A percentile compares a stretch with the other conserved stretches of the same genome.
Evolutionary conservation across 2,888 invertebrate species (phyloP).

Genomic region (Leptarthrus brevirostris): DNA sequence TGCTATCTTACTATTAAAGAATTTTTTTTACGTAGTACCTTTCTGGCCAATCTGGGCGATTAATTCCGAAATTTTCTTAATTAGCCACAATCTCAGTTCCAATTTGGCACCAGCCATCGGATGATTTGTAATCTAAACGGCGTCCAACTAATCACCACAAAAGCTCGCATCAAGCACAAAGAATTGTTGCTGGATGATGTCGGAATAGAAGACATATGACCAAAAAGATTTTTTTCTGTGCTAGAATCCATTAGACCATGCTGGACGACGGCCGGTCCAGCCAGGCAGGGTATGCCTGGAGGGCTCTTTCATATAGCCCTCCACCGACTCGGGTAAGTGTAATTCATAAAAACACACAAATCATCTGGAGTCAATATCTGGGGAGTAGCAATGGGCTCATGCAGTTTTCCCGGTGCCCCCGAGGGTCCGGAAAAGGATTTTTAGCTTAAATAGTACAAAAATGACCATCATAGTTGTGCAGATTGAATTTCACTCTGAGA

Average conservation of each 20-base stretch:
- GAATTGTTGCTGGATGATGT: constrained; percentile 41
- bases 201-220: constrained; percentile 47
- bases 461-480: constrained; percentile 35
- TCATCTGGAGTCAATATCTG: constrained; percentile 49
- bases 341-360: constrained; percentile 51
- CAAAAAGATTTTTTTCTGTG: constrained; percentile 44
- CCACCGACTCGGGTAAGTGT: constrained; percentile 34
- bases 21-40: constrained; percentile 24
- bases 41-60: constrained; percentile 37
- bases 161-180: constrained; percentile 43
- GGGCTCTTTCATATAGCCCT: background rate
- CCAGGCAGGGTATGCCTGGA: background rate
- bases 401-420: background rate
- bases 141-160: constrained; percentile 50
- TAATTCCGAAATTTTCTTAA: constrained; percentile 50
- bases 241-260: constrained; percentile 49
- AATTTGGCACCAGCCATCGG: constrained; percentile 49
- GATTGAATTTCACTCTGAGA: constrained; percentile 2
- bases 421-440: constrained; percentile 11
- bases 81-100: constrained; percentile 50
- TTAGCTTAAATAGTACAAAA: constrained; percentile 44
- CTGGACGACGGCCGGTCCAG: constrained; percentile 23
- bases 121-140: constrained; percentile 51
- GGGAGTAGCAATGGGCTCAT: constrained; percentile 10
- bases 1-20: constrained; percentile 19